Conservation (phyloP, 2,888 invertebrate species). For the Athripsodes cinereus region DNA sequence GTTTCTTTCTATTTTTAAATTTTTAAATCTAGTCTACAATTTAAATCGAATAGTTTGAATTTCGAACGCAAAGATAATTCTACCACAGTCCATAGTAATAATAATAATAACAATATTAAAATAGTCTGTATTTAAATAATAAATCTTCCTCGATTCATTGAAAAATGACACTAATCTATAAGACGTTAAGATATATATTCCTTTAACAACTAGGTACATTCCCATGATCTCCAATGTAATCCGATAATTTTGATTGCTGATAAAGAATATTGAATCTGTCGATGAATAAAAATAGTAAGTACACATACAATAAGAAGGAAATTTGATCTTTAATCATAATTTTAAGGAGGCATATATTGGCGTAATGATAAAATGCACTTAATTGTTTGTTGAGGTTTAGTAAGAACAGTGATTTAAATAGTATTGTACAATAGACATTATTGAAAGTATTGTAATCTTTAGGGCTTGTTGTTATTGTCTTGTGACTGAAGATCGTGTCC, state of each 20-base stretch:
- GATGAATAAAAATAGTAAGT: not conserved
- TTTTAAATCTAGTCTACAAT: too few relatives aligned
- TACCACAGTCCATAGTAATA: too few relatives aligned
- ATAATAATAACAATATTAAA: not conserved
- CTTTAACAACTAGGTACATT: not conserved
- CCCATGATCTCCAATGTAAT: constrained; percentile 17
- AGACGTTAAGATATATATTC: constrained; percentile 5
- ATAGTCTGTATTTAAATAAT: not conserved
- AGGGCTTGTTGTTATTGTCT: not conserved
- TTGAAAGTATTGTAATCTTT: not conserved
- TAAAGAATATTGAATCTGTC: constrained; percentile 20
- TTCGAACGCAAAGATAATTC: not conserved
- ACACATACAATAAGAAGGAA: not conserved
- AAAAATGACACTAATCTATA: constrained; percentile 6
- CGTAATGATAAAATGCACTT: too few relatives aligned
- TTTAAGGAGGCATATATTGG: too few relatives aligned
- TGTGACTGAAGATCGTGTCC: too few relatives aligned
- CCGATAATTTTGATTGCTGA: constrained; percentile 26
- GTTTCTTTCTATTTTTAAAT: not conserved
- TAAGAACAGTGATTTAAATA: too few relatives aligned
- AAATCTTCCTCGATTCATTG: not conserved
- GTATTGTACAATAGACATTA: not conserved
- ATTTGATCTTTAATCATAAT: not conserved
- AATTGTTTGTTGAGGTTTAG: too few relatives aligned
- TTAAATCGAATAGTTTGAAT: not conserved